Evolutionary conservation across 2,888 invertebrate genomes (phyloP), one percentile per base, ranked within the genome.

Genomic region (Cabera pusaria): DNA sequence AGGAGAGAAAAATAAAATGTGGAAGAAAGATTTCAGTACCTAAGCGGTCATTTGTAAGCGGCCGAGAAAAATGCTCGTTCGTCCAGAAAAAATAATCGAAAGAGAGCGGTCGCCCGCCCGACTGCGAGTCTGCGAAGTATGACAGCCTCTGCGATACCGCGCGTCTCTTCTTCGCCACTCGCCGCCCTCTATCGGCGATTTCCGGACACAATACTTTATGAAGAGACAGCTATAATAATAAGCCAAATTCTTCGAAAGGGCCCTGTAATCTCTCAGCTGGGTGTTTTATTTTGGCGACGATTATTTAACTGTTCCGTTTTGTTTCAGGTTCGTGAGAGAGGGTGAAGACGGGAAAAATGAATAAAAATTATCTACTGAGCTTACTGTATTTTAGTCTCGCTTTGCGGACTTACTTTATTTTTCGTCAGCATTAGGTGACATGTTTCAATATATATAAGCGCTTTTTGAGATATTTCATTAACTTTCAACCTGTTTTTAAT

Each of bases 31-130:
- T 80, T 83, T 75, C 72, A 74, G 72, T 73, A 76, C 73, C 71
- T 75, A 75, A 82, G 75, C 76, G 80, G 83, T 79, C 79, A 83
- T 86, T 86, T 85, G 79, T 85, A 79, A 79, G 79, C 74, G 68
- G 73, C 64, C 64, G 75, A 81, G 82, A 83, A 75, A 83, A 83
- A 82, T 82, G 79, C 69, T 79, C 71, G 68, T 71, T 79, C 77
- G 73, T 64, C 74, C 63, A 76, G 79, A 81, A 82, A 82, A 83
- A 84, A 82, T 80, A 78, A 80, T 79, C 71, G 71, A 56, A 53
- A 63, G 35, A 25, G 37, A 21, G 28, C 19, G 23, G 10, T 11
- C 6, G 23, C 23, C 6, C 16, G 6, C 3, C 6, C 7, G 14
- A 11, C 21, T 5, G 17, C 7, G 14, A n/a, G n/a, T n/a, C n/a